These are phyloP conservation scores for Notiomystis cincta DNA, from an alignment of 2,113 vertebrate species.

Conservation along the genomic window DNA sequence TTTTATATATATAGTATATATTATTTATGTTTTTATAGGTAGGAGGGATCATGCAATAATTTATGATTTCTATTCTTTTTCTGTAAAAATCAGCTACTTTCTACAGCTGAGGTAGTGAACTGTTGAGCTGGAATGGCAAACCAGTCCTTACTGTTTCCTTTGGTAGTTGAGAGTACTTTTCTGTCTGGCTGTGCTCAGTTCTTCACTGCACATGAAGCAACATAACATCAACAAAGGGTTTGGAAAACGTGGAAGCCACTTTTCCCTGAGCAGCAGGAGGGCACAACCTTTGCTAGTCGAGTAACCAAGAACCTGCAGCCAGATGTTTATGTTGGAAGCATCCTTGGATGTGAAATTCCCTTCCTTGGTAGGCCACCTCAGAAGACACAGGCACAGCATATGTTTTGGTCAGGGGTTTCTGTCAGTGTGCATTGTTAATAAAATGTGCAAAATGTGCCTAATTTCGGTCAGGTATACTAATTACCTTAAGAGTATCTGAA, in stretches of 20 bases:
- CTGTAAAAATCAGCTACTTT: not conserved
- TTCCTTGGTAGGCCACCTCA: not conserved
- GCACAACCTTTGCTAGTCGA: not conserved
- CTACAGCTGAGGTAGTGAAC: not conserved
- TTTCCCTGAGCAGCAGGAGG: not conserved
- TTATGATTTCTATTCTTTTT: not conserved
- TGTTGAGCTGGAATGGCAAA: not conserved
- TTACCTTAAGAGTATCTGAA: not conserved
- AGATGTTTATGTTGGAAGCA: not conserved
- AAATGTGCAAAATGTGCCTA: constrained; percentile 24
- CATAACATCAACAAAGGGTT: not conserved
- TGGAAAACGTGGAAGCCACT: not conserved
- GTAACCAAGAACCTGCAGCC: not conserved
- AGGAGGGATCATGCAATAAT: not conserved
- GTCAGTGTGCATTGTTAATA: not conserved
- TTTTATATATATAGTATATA: too few relatives aligned
- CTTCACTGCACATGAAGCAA: not conserved
- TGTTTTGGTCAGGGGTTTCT: constrained; percentile 28
- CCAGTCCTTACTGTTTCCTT: not conserved
- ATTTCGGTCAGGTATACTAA: constrained; percentile 1
- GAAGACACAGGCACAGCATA: not conserved
- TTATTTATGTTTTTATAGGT: too few relatives aligned
- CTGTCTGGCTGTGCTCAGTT: not conserved
- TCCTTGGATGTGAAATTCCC: not conserved
- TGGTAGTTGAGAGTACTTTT: not conserved